phyloP scores from a whole-genome alignment of 2,113 vertebrate species.

The Gallinago undulata region DNA sequence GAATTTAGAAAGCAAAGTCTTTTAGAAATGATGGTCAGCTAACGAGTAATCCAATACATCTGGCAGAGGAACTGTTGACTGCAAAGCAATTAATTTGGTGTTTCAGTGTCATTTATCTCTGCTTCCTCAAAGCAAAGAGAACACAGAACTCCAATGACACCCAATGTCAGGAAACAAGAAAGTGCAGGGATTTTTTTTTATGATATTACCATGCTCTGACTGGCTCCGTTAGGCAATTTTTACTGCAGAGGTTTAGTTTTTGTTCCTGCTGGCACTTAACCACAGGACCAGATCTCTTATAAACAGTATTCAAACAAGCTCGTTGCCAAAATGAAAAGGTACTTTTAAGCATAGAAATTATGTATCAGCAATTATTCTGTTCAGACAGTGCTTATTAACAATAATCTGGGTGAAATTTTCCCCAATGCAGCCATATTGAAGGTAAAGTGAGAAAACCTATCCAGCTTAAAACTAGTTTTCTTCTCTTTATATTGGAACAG shows the following conservation, averaged over 20 bases:
- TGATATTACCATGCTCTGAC: not conserved
- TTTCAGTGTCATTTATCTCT: slow-evolving; percentile 32
- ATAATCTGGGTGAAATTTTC: not conserved
- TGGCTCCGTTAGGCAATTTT: not conserved
- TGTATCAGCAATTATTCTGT: not conserved
- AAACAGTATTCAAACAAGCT: not conserved
- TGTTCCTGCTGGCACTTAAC: not conserved
- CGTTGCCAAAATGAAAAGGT: not conserved
- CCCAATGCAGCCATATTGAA: not conserved
- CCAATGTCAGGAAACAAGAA: not conserved
- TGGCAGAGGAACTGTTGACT: not conserved
- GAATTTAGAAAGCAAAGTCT: slow-evolving; percentile 38
- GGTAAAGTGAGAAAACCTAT: not conserved
- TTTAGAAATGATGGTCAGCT: slow-evolving; percentile 17
- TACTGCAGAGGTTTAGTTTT: not conserved
- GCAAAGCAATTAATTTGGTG: slow-evolving; percentile 19
- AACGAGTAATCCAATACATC: not conserved
- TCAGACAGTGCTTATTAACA: not conserved
- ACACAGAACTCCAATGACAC: not conserved
- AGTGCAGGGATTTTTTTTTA: not conserved
- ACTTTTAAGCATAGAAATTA: not conserved
- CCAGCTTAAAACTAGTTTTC: not conserved
- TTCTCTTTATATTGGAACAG: not conserved
- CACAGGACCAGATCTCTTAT: not conserved
- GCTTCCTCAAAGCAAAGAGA: not conserved